Percentiles rank a stretch among this genome's conserved stretches.
phyloP scores from a whole-genome alignment of 2,797 vertebrate species.

The Cephalopachus bancanus region DNA sequence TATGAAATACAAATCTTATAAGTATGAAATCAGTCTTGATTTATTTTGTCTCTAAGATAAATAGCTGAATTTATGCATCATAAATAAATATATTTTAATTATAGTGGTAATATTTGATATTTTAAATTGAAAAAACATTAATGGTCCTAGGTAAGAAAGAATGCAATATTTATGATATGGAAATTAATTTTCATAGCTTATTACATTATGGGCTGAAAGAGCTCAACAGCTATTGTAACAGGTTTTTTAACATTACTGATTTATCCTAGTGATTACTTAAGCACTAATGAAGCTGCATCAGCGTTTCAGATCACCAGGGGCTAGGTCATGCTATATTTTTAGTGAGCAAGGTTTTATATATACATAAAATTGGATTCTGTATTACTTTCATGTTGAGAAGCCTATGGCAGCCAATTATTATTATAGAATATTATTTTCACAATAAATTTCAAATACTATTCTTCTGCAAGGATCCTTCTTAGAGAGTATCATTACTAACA shows the following conservation, averaged over 20 bases:
- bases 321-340: background rate
- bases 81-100: background rate
- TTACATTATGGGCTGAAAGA: background rate
- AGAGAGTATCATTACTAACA: background rate
- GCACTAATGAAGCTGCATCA: background rate
- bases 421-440: background rate
- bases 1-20: background rate
- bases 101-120: background rate
- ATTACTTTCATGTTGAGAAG: background rate
- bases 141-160: background rate
- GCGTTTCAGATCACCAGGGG: background rate
- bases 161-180: background rate
- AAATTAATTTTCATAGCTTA: background rate
- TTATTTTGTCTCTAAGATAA: background rate
- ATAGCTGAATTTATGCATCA: background rate
- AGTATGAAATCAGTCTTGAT: background rate
- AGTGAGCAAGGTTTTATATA: background rate
- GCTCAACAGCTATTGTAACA: background rate
- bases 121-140: background rate
- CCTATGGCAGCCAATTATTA: background rate
- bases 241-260: background rate
- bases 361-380: background rate
- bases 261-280: background rate
- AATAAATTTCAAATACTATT: background rate
- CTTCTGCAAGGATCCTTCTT: background rate